Percentiles rank a stretch among this genome's conserved stretches.
Evolutionary conservation across 1,140 invertebrate genomes (phyloP).

Genomic region (Phortica variegata): DNA sequence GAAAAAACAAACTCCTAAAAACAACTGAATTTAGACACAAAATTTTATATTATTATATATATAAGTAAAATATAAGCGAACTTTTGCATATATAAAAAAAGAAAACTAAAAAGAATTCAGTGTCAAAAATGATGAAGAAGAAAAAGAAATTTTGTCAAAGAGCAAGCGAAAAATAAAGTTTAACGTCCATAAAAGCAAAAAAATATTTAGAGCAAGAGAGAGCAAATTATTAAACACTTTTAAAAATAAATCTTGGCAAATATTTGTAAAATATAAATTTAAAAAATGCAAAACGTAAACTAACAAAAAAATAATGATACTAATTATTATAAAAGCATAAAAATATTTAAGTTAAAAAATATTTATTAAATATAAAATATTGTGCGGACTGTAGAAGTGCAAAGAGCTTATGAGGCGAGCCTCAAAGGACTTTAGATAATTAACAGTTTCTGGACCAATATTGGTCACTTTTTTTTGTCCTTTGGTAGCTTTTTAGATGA

Average conservation of each 20-base stretch:
- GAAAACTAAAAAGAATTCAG: slow-evolving; percentile 32
- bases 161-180: background rate
- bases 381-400: no score
- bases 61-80: slow-evolving; percentile 15
- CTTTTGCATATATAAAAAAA: slow-evolving; percentile 24
- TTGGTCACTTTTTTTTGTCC: no score
- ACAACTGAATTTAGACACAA: slow-evolving; percentile 53
- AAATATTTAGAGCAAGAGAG: slow-evolving; percentile 3
- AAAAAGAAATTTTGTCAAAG: slow-evolving; percentile 29
- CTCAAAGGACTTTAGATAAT: no score
- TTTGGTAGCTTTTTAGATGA: no score
- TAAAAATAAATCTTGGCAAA: slow-evolving; percentile 3
- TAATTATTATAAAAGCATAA: background rate
- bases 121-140: slow-evolving; percentile 10
- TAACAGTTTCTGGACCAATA: no score
- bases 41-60: slow-evolving; percentile 45
- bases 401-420: no score
- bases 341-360: background rate
- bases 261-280: slow-evolving; percentile 32
- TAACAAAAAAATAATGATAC: slow-evolving; percentile 4
- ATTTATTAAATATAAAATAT: no score
- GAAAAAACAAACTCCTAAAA: slow-evolving; percentile 45
- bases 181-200: slow-evolving; percentile 4
- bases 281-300: slow-evolving; percentile 39
- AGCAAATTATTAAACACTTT: background rate